A percentile compares a stretch with the other conserved stretches of the same genome.
phyloP scores from a whole-genome alignment of 2,113 vertebrate species.

The Casuarius casuarius region DNA sequence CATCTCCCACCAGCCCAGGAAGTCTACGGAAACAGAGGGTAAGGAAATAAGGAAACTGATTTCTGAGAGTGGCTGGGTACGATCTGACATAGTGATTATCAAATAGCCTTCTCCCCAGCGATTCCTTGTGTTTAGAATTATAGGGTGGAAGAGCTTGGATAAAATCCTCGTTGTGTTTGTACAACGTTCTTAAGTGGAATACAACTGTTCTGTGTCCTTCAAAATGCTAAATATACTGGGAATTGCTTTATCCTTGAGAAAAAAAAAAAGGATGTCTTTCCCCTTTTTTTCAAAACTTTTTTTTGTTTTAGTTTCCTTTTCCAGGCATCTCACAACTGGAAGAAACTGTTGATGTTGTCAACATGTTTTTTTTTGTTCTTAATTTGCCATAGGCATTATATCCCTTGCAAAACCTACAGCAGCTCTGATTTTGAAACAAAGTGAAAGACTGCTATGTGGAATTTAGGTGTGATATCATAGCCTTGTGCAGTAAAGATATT shows the following conservation, averaged over 20 bases:
- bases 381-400: background rate
- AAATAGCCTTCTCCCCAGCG: background rate
- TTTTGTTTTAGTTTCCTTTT: background rate
- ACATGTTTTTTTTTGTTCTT: background rate
- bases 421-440: constrained; percentile 14
- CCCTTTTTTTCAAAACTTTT: background rate
- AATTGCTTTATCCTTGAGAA: background rate
- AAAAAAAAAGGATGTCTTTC: background rate
- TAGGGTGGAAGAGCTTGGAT: background rate
- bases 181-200: background rate
- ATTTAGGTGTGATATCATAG: background rate
- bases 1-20: constrained; percentile 94
- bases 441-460: background rate
- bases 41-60: constrained; percentile 69
- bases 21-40: constrained; percentile 95
- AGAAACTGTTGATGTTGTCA: background rate
- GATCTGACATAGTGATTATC: background rate
- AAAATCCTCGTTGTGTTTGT: background rate
- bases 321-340: background rate
- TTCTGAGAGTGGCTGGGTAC: constrained; percentile 23
- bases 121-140: background rate
- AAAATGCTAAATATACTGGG: background rate
- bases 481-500: background rate
- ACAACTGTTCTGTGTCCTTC: constrained; percentile 3
- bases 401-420: background rate